Evolutionary conservation across 92 coral and sea anemone genomes (phyloP), one percentile per base, ranked within the genome.

Genomic region (Metridium senile): DNA sequence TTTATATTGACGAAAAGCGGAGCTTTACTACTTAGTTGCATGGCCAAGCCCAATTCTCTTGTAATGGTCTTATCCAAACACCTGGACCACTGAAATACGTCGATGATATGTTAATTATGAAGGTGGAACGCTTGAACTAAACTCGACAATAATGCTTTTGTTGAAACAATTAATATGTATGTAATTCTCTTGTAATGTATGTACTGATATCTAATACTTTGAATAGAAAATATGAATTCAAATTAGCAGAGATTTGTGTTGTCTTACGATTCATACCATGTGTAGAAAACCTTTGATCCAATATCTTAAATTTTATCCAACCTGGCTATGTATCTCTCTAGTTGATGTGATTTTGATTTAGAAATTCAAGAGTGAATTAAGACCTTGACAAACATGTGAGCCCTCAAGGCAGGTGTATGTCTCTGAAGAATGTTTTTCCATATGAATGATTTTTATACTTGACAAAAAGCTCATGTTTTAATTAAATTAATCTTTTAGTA

Each of bases 381-480:
- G 45, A 63, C 69, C 66, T 59, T 9, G 43, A 1, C 39, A 63
- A 63, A 63, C 27, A 39, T 63, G 69, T 4, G 43, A 28, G 16
- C n/a, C 17, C 19, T 31, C 4, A 9, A 29, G 69, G 27, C 69
- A 63, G 69, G 69, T 63, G 69, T 20, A 61, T 23, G 66, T n/a
- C 39, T 29, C 16, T 28, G 6, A 28, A 2, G 45, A 28, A 63
- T 63, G 19, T 39, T 63, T 63, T 63, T 63, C 45, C 69, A 63
- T 63, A 63, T 63, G 45, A 63, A 63, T 63, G 1, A 31, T 25
- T 11, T 59, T 16, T 54, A 54, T 17, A 54, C 61, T 17, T 23
- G 31, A 61, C 66, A 23, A 28, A 26, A 21, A 2, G 69, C 39
- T 63, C 39, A 63, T 63, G 45, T 63, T 63, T 61, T 61, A 61